phyloP scores from a whole-genome alignment of 1,140 invertebrate genomes.

The Caenorhabditis inopinata region DNA sequence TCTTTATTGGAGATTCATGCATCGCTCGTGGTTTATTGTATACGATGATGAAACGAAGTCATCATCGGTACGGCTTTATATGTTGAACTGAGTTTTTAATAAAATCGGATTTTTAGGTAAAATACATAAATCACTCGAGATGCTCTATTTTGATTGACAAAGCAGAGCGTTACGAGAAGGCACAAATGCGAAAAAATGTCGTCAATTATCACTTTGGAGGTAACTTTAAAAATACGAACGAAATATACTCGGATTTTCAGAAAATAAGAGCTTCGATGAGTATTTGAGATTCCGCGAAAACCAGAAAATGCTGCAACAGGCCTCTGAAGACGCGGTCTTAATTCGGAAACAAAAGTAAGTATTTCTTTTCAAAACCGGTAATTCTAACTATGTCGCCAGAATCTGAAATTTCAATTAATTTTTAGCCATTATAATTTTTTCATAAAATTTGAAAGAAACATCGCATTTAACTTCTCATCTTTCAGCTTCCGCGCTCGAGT shows the following conservation, averaged over 20 bases:
- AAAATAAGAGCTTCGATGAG: neutral
- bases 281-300: neutral
- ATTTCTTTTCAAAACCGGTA: no score
- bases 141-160: neutral
- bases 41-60: neutral
- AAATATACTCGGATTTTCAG: neutral
- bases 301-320: neutral
- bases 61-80: no score
- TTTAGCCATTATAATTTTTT: neutral
- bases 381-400: no score
- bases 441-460: no score
- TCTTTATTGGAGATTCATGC: neutral
- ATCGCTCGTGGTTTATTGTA: neutral
- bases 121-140: neutral
- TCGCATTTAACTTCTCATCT: no score
- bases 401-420: neutral
- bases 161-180: slow-evolving; percentile 9
- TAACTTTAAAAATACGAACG: no score
- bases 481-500: neutral
- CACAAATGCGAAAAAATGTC: neutral
- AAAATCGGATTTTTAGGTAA: neutral
- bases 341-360: neutral
- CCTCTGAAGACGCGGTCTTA: neutral
- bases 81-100: no score
- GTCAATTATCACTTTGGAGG: neutral